phyloP scores from a whole-genome alignment of 2,888 invertebrate species.

The Oligia fasciuncula region DNA sequence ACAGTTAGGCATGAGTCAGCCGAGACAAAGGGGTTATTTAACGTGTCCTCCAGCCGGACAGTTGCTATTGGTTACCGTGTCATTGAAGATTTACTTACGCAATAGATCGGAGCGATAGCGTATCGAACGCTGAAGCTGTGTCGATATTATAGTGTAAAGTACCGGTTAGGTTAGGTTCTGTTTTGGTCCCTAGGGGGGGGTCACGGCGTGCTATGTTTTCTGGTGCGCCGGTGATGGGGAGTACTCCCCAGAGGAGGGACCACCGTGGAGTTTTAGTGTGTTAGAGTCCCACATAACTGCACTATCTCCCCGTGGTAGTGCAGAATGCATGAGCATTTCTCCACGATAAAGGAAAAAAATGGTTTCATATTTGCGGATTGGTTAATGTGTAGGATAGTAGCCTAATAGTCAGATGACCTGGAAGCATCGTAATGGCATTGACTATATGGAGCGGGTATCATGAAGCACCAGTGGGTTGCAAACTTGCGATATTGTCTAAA shows the following conservation, averaged over 20 bases:
- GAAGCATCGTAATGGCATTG: background rate
- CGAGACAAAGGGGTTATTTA: slow-evolving; percentile 49
- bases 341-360: too few relatives aligned
- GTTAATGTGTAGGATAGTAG: slow-evolving; percentile 1
- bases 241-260: too few relatives aligned
- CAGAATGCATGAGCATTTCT: too few relatives aligned
- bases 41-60: slow-evolving; percentile 20
- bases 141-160: slow-evolving; percentile 11
- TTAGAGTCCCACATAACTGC: too few relatives aligned
- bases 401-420: background rate
- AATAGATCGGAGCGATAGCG: slow-evolving; percentile 13
- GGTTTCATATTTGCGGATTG: background rate
- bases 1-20: slow-evolving; percentile 36
- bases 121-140: background rate
- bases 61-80: slow-evolving; percentile 29
- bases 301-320: too few relatives aligned
- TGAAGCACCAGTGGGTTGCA: background rate
- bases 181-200: too few relatives aligned
- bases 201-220: too few relatives aligned
- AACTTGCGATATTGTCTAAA: background rate
- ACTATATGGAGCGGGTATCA: background rate
- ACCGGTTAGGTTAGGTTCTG: background rate
- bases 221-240: too few relatives aligned
- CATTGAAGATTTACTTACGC: slow-evolving; percentile 34
- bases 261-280: too few relatives aligned